phyloP scores from a whole-genome alignment of 1,140 invertebrate species.

The Belonocnema kinseyi region DNA sequence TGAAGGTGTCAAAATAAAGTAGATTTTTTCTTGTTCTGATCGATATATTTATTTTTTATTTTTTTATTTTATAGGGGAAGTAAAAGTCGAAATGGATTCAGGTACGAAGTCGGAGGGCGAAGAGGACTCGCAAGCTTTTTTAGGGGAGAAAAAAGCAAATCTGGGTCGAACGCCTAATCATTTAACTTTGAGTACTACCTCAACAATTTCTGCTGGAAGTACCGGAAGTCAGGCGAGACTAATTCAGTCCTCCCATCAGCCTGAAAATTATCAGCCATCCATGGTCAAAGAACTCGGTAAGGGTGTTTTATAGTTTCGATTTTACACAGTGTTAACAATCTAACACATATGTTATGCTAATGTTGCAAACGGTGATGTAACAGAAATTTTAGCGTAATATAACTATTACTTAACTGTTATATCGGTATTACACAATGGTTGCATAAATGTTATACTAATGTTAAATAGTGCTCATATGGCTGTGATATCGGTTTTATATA shows the following conservation, averaged over 20 bases:
- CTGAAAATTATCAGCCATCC: slow-evolving; percentile 90
- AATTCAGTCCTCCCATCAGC: slow-evolving; percentile 94
- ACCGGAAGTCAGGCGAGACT: slow-evolving; percentile 94
- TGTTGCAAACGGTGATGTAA: too few relatives aligned
- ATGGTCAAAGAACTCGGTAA: slow-evolving; percentile 91
- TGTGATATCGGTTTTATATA: too few relatives aligned
- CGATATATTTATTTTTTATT: not conserved
- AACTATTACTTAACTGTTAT: too few relatives aligned
- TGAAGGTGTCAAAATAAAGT: not conserved
- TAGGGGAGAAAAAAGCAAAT: slow-evolving; percentile 82
- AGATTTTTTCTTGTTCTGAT: not conserved
- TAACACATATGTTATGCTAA: too few relatives aligned
- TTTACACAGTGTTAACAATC: too few relatives aligned
- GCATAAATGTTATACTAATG: too few relatives aligned
- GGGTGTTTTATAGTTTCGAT: too few relatives aligned
- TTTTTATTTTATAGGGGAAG: slow-evolving; percentile 61
- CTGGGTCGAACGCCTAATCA: slow-evolving; percentile 93
- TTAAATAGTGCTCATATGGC: too few relatives aligned
- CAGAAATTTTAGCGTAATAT: too few relatives aligned
- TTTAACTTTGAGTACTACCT: slow-evolving; percentile 93
- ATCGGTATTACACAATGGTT: too few relatives aligned
- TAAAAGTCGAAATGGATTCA: slow-evolving; percentile 79
- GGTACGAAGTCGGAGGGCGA: slow-evolving; percentile 92
- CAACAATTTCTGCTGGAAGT: slow-evolving; percentile 94
- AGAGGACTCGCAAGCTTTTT: slow-evolving; percentile 84